A percentile compares a stretch with the other conserved stretches of the same genome.
Conservation (phyloP, 2,888 invertebrate genomes). For the Automeris io region DNA sequence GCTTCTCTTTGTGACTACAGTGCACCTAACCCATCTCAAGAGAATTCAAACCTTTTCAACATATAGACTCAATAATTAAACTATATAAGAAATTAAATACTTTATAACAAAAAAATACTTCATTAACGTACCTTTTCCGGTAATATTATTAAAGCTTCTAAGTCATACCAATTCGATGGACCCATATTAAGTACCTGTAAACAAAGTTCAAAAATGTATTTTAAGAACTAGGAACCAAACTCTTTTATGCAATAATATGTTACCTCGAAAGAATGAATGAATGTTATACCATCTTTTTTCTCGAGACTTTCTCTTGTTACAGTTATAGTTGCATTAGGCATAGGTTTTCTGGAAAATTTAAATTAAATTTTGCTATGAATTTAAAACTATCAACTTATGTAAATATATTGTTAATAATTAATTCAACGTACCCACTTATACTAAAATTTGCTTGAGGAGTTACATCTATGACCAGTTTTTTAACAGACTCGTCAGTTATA, state of each 20-base stretch:
- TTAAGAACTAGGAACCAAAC: not conserved
- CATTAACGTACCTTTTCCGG: constrained; percentile 36
- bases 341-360: constrained; percentile 40
- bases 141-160: constrained; percentile 29
- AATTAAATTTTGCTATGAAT: not conserved
- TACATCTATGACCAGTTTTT: constrained; percentile 33
- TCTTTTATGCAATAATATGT: not conserved
- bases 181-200: constrained; percentile 56
- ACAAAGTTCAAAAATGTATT: not conserved
- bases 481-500: constrained; percentile 28
- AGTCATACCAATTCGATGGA: constrained; percentile 50
- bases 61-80: not conserved
- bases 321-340: constrained; percentile 45
- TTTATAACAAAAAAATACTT: not conserved
- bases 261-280: constrained; percentile 57
- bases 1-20: no score
- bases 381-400: no score
- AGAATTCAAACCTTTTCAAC: not conserved
- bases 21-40: no score
- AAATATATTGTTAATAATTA: constrained; percentile 4
- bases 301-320: constrained; percentile 45
- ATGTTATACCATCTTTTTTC: constrained; percentile 31
- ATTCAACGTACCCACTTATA: constrained; percentile 45
- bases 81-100: not conserved
- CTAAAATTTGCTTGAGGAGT: constrained; percentile 39